These are phyloP conservation scores for Labrus mixtus DNA, from an alignment of 2,113 vertebrate species.

Conservation along the genomic window DNA sequence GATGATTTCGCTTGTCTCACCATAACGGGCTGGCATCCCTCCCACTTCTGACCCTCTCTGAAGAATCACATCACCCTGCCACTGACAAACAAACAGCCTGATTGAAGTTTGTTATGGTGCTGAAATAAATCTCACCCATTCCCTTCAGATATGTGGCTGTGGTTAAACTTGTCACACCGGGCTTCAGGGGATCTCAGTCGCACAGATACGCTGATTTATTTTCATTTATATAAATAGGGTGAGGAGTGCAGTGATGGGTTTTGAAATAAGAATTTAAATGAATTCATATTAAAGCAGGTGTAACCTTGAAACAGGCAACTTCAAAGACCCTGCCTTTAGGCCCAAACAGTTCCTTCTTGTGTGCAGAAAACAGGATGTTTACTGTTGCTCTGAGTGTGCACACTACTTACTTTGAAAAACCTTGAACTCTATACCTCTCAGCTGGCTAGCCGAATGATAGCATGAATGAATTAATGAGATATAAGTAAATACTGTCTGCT, in stretches of 20 bases:
- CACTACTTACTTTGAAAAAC: conserved; percentile 36
- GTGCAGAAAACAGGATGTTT: conserved; percentile 50
- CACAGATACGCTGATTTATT: conserved; percentile 46
- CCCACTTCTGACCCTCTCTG: conserved; percentile 18
- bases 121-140: conserved; percentile 48
- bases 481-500: neutral
- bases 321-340: conserved; percentile 66
- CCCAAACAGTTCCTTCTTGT: conserved; percentile 42
- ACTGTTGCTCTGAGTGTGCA: conserved; percentile 44
- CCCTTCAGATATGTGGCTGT: conserved; percentile 53
- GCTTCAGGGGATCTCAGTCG: conserved; percentile 58
- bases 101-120: conserved; percentile 67
- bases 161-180: conserved; percentile 58
- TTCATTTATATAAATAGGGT: conserved; percentile 48
- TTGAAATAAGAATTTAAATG: conserved; percentile 59
- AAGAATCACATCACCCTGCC: conserved; percentile 39
- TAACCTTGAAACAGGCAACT: conserved; percentile 64
- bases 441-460: conserved; percentile 17
- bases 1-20: neutral
- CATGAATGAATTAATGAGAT: conserved; percentile 9
- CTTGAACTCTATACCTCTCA: conserved; percentile 16
- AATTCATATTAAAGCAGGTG: conserved; percentile 66
- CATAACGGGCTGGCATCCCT: conserved; percentile 14
- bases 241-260: conserved; percentile 31
- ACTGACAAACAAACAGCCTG: conserved; percentile 52